Conservation (phyloP, 2,888 invertebrate genomes). For the Ecliptopera silaceata region DNA sequence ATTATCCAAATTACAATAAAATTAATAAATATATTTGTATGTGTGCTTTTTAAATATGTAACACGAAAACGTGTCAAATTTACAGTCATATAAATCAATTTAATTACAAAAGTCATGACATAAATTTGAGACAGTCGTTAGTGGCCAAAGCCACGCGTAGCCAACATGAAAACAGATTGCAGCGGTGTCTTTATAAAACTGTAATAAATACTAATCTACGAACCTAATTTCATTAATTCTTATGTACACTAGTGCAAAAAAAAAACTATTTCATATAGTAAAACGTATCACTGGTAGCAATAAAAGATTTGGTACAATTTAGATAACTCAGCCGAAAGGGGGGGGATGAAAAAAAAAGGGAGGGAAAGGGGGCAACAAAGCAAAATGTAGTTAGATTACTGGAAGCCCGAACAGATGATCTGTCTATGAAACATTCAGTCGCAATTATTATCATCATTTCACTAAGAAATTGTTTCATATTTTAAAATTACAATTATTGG, state of each 20-base stretch:
- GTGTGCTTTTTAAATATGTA: too few relatives aligned
- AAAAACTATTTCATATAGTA: constrained; percentile 42
- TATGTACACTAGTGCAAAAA: constrained; percentile 68
- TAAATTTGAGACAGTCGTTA: neutral
- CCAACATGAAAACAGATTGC: constrained; percentile 15
- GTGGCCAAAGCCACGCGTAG: neutral
- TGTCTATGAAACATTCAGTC: constrained; percentile 75
- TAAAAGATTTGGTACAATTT: constrained; percentile 26
- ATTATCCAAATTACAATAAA: too few relatives aligned
- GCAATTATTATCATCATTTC: constrained; percentile 72
- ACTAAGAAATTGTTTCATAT: constrained; percentile 69
- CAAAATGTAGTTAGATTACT: constrained; percentile 67
- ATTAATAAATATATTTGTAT: too few relatives aligned
- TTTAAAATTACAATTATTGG: constrained; percentile 80
- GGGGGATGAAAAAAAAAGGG: constrained; percentile 41
- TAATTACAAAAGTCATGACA: neutral
- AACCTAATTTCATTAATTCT: constrained; percentile 56
- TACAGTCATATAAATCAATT: too few relatives aligned
- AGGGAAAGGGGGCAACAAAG: constrained; percentile 57
- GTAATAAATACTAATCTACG: constrained; percentile 71
- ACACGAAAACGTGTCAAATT: too few relatives aligned
- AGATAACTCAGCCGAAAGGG: constrained; percentile 25
- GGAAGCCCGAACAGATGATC: constrained; percentile 81
- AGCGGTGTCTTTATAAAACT: constrained; percentile 34
- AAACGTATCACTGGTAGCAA: constrained; percentile 62